Percentiles rank a stretch among this genome's conserved stretches.
phyloP scores from a whole-genome alignment of 2,888 invertebrate species.

The Scaptomyza caliginosa region DNA sequence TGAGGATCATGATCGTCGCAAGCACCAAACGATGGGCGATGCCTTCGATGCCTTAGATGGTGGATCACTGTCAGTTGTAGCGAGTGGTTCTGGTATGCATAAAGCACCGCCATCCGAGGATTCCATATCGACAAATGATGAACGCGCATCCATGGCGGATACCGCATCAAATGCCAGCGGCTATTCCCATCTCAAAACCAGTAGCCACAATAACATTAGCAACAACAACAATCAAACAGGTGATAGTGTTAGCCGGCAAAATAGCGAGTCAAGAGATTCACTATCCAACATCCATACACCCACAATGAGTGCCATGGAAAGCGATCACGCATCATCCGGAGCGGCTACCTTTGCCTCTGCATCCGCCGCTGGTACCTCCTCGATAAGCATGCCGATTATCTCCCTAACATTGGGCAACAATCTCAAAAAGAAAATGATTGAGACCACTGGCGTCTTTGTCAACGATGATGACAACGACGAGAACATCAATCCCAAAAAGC shows the following conservation, averaged over 20 bases:
- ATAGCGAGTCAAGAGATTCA: slow-evolving; percentile 82
- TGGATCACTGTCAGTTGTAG: neutral
- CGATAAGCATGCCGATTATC: slow-evolving; percentile 82
- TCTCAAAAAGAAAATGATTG: slow-evolving; percentile 88
- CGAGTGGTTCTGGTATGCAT: neutral
- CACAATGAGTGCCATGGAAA: slow-evolving; percentile 48
- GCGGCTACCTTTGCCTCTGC: neutral
- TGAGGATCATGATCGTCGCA: slow-evolving; percentile 62
- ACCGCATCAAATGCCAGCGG: slow-evolving; percentile 86
- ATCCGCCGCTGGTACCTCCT: slow-evolving; percentile 11
- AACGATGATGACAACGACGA: slow-evolving; percentile 91
- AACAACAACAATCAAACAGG: slow-evolving; percentile 33
- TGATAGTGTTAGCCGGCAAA: slow-evolving; percentile 66
- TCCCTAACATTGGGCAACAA: slow-evolving; percentile 84
- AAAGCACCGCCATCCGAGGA: slow-evolving; percentile 65
- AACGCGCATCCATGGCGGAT: slow-evolving; percentile 90
- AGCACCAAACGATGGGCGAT: slow-evolving; percentile 85
- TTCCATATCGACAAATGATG: slow-evolving; percentile 74
- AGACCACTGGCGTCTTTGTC: slow-evolving; percentile 93
- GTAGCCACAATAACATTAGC: slow-evolving; percentile 50
- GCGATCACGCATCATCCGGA: slow-evolving; percentile 34
- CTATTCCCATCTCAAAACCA: slow-evolving; percentile 54
- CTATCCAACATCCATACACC: slow-evolving; percentile 64
- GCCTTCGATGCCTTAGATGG: slow-evolving; percentile 32
- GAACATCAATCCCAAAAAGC: slow-evolving; percentile 86